A percentile compares a stretch with the other conserved stretches of the same genome.
These are phyloP conservation scores for Melanocharis versteri DNA, from an alignment of 2,113 vertebrate species.

Conservation along the genomic window DNA sequence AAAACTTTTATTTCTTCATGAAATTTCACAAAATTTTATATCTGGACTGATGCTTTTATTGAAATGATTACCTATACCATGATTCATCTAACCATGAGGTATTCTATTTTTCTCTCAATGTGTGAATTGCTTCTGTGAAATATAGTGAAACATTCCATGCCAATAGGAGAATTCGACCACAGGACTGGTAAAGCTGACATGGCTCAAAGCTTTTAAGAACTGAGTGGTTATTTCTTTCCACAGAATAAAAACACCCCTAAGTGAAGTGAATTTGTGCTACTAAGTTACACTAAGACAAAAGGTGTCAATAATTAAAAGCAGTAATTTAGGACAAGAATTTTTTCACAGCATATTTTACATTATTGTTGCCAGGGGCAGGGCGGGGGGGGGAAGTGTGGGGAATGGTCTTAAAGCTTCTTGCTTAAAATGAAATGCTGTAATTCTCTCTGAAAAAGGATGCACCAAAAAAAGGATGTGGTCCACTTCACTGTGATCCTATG, in stretches of 20 bases:
- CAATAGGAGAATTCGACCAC: not conserved
- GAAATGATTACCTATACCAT: not conserved
- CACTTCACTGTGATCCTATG: not conserved
- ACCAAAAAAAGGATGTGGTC: not conserved
- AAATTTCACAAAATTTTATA: not conserved
- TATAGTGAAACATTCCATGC: not conserved
- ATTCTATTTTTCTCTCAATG: not conserved
- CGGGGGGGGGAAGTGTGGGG: accelerated
- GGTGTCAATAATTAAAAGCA: not conserved
- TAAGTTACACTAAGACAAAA: not conserved
- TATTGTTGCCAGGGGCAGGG: not conserved
- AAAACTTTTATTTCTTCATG: not conserved
- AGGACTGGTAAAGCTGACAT: not conserved
- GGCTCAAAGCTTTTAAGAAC: not conserved
- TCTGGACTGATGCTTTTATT: not conserved
- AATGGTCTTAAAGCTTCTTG: not conserved
- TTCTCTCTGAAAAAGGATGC: not conserved
- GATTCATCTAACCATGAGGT: not conserved
- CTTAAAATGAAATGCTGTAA: not conserved
- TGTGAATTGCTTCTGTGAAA: not conserved
- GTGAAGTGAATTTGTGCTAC: not conserved
- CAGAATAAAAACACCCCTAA: not conserved
- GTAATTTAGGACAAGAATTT: not conserved
- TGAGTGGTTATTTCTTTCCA: not conserved
- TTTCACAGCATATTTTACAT: not conserved